Base-by-base conservation (phyloP, 2,797 vertebrate species). In the Cuniculus paca region DNA sequence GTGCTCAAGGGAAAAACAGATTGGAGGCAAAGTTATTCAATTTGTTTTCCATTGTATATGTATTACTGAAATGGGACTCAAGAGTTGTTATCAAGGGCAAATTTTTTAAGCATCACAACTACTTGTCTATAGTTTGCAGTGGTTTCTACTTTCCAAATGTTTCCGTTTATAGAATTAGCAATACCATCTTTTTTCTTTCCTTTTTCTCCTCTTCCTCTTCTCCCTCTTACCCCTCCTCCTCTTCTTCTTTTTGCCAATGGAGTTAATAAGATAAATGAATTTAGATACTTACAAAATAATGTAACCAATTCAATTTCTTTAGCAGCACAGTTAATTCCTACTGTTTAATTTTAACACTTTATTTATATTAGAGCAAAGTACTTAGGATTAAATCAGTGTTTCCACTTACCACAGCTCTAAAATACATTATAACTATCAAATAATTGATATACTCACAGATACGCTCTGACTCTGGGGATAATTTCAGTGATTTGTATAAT, bases 311-410 rank as follows among this genome's bases (percentile, higher is more conserved):
- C 61, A 83, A 82, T 94, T 95, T 95, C 74, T 84, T 91, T 92
- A 92, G 48, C 72, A 90, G 50, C 17, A 89, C 6, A 95, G 84
- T 70, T 94, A 93, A 96, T 96, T 97, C 19, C n/a, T 84, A 56
- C 50, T 91, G 12, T 63, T 97, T 95, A 96, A 97, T 82, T 96
- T 93, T 95, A 97, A 84, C 74, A 58, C 31, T 95, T 93, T 70
- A 91, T 89, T 92, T 96, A 87, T 93, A 92, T 91, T 94, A 94
- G n/a, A 91, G 24, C 65, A 91, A 88, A 95, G 72, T 85, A 84
- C 61, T 88, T 94, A 89, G 13, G 24, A 96, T 90, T 97, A 96
- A 97, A 91, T 94, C 70, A 96, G 42, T 96, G 26, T 95, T 97
- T 94, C 83, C 0, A 95, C 68, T 97, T 90, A 93, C 6, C 1